Conservation (phyloP, 2,113 vertebrate species). For the Tetrax tetrax region DNA sequence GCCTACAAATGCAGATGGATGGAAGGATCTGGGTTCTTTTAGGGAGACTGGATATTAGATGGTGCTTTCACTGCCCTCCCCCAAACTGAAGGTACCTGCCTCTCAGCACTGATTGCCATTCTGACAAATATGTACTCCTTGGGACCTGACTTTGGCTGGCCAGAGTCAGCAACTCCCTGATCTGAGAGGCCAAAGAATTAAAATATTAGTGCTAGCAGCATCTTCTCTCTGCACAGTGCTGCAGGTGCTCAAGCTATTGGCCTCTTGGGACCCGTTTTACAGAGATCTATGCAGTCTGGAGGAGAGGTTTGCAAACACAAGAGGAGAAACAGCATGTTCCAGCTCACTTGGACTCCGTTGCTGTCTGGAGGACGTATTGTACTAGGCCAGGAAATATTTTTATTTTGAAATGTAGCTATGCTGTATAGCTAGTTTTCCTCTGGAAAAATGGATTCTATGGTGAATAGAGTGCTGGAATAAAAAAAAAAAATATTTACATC, state of each 20-base stretch:
- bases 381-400: constrained; percentile 4
- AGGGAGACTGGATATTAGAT: background rate
- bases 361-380: background rate
- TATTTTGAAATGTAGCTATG: constrained; percentile 23
- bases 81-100: rapidly evolving
- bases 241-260: background rate
- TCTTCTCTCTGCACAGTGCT: background rate
- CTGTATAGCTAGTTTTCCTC: background rate
- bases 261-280: background rate
- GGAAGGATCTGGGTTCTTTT: background rate
- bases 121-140: background rate
- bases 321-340: background rate
- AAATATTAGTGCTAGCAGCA: background rate
- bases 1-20: background rate
- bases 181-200: background rate
- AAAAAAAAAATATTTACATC: background rate
- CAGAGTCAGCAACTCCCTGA: background rate
- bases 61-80: background rate
- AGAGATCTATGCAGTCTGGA: background rate
- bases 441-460: background rate
- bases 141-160: background rate
- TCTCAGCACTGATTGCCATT: background rate
- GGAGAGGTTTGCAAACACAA: background rate
- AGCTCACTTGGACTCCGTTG: background rate
- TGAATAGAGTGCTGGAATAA: background rate